Conservation (phyloP, 2,113 vertebrate genomes). For the Butorides virescens region DNA sequence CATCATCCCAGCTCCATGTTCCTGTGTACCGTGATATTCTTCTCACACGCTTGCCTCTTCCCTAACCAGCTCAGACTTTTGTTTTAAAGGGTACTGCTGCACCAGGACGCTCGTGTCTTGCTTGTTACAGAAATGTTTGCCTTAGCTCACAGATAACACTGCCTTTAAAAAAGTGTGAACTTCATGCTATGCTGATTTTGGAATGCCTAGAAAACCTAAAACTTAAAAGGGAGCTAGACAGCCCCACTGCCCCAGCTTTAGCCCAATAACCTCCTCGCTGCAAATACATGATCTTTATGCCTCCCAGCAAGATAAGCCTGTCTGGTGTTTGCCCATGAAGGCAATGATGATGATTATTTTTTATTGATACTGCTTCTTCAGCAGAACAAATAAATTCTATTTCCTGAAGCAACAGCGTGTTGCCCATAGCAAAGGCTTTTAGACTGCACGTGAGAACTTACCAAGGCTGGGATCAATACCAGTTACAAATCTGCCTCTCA, state of each 20-base stretch:
- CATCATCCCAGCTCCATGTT: neutral
- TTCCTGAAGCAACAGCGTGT: neutral
- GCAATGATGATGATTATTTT: neutral
- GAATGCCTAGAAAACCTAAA: neutral
- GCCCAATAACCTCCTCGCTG: neutral
- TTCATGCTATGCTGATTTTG: neutral
- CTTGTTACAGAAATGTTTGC: neutral
- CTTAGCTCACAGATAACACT: neutral
- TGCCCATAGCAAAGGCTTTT: neutral
- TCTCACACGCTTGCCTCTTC: neutral
- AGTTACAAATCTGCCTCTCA: neutral
- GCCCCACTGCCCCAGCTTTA: neutral
- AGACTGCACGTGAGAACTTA: neutral
- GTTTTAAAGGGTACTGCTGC: neutral
- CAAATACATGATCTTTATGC: neutral
- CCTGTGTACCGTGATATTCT: fast-evolving
- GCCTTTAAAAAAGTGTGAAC: neutral
- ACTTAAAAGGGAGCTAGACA: neutral
- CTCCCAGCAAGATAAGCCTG: neutral
- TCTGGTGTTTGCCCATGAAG: neutral
- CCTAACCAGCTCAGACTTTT: neutral
- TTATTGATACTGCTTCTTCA: neutral
- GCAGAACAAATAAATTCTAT: neutral
- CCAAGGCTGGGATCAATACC: neutral
- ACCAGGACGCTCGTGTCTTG: neutral